Base-by-base conservation (phyloP, 2,113 vertebrate species). In the Chauna torquata region DNA sequence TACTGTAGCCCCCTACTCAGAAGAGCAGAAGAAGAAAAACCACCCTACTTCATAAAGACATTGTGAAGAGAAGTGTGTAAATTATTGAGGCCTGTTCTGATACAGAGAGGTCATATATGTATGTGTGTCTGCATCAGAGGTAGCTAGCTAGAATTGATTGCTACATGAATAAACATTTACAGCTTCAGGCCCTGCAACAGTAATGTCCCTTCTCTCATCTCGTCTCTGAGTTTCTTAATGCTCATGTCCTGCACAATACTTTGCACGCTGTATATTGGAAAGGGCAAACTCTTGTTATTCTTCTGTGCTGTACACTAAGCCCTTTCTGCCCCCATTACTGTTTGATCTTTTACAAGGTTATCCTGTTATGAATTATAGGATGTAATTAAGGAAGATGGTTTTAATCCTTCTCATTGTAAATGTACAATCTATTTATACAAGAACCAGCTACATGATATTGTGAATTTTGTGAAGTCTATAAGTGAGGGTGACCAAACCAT, bases 371-470 rank as follows among this genome's bases (percentile, higher is more conserved):
- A 95, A 97, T 94, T 82, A 90, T 36, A 95, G 82, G 38, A 50
- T 91, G 44, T 70, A 95, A 96, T 95, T 97, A 96, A 94, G 86
- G 64, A 68, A 97, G 79, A 95, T 22, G 16, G 19, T 79, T 95
- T 97, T 93, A 91, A 81, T 92, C 91, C 82, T 96, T 83, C 36
- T 84, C 69, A 94, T 97, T 97, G 87, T 86, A 95, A 95, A 57
- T 86, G 80, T 71, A 75, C 76, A 92, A 92, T 87, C 87, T 94
- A 97, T 98, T 97, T 82, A 96, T 94, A 49, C 7, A 88, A 76
- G 78, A 94, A 80, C n/a, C 19, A 25, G 62, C 30, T 90, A 79
- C 25, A 81, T 68, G 44, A 92, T 94, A 90, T 16, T 65, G 62
- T 89, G 81, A 92, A 88, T 94, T 92, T 92, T 92, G 5, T 62